Percentiles rank a stretch among this genome's conserved stretches.
phyloP scores from a whole-genome alignment of 1,140 invertebrate genomes.

The Homarus americanus region DNA sequence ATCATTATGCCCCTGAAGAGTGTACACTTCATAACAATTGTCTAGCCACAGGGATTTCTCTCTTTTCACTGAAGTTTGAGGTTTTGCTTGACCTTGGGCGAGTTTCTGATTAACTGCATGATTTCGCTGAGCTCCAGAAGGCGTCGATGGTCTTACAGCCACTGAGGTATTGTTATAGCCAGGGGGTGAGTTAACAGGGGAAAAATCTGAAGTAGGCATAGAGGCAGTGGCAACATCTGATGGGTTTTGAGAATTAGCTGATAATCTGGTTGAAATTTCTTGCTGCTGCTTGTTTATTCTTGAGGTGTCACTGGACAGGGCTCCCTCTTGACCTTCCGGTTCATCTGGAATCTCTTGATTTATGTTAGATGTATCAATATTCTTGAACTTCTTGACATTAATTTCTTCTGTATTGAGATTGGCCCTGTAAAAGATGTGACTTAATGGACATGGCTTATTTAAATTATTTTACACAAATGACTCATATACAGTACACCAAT shows the following conservation, averaged over 20 bases:
- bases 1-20: neutral
- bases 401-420: neutral
- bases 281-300: neutral
- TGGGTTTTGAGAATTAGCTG: neutral
- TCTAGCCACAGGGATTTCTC: neutral
- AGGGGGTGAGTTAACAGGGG: neutral
- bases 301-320: neutral
- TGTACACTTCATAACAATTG: neutral
- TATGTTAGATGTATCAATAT: neutral
- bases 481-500: too few relatives aligned
- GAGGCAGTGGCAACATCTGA: too few relatives aligned
- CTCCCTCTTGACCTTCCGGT: neutral
- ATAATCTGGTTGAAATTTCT: neutral
- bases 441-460: too few relatives aligned
- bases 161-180: neutral
- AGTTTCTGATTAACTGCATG: neutral
- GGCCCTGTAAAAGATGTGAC: neutral
- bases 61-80: neutral
- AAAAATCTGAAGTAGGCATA: neutral
- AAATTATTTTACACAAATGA: too few relatives aligned
- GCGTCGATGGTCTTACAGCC: neutral
- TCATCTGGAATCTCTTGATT: neutral
- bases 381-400: neutral
- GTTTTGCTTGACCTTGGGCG: neutral
- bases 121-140: neutral